Evolutionary conservation across 2,888 invertebrate species (phyloP), one percentile per base, ranked within the genome.

Genomic region (Anticlea derivata): DNA sequence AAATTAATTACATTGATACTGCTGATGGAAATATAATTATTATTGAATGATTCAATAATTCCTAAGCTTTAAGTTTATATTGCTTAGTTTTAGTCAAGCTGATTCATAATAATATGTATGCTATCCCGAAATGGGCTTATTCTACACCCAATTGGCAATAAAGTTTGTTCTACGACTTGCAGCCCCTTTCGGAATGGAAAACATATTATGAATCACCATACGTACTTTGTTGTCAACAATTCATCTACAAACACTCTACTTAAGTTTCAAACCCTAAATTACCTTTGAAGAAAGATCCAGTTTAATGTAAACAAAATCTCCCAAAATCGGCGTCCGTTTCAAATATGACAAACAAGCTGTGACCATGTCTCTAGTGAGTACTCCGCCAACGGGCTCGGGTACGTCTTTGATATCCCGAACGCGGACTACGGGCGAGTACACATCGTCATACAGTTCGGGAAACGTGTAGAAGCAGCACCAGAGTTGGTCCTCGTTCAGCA

Each of bases 261-360:
- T 7, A 35, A 24, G 35, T 5, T 12, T 35, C 7, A 27, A 38
- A 7, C 22, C 11, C n/a, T n/a, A 30, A 4, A 5, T 39, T 13
- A 88, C 89, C 83, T 86, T 86, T 20, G 70, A 63, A 5, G 82
- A 75, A 20, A 93, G 70, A 62, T 92, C 70, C 57, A 92, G 87
- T 82, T 93, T 93, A 46, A 92, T 92, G 51, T 90, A 85, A 40
- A 91, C 91, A 47, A 77, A 92, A 65, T 91, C 89, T 34, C 86
- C 84, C 17, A 89, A 78, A 55, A 92, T 91, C 0, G 93, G 93
- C 0, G 87, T 86, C 31, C 86, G 81, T 50, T 87, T 91, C 27
- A 93, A 75, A 65, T 92, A 92, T 3, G 87, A 85, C 8, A 92
- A 86, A 57, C 90, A 86, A 4, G 84, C 76, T 8, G 91, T 83